A percentile compares a stretch with the other conserved stretches of the same genome.
phyloP scores from a whole-genome alignment of 2,797 vertebrate species.

The Chiloscyllium punctatum region DNA sequence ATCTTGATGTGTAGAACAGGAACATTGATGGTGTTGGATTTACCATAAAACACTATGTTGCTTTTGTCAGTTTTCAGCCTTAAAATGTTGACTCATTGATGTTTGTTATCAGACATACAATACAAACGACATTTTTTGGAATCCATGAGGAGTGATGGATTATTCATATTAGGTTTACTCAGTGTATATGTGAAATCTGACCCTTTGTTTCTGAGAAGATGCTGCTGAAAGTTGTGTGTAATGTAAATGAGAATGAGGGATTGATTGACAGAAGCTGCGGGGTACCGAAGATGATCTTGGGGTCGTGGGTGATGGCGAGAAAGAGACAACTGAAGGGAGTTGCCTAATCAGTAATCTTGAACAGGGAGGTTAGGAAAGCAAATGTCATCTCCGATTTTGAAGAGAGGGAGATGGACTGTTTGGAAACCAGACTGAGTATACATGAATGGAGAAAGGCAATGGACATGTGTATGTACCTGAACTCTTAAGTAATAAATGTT shows the following conservation, averaged over 20 bases:
- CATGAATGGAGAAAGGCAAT: neutral
- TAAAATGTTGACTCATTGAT: neutral
- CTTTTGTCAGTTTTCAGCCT: neutral
- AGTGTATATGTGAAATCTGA: neutral
- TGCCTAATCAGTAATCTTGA: neutral
- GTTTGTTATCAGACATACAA: neutral
- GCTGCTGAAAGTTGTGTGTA: neutral
- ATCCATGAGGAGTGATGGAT: neutral
- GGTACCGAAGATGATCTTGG: neutral
- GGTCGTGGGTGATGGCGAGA: neutral
- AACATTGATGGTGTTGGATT: neutral
- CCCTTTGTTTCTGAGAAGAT: neutral
- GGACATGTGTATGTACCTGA: neutral
- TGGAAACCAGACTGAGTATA: neutral
- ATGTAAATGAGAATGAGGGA: neutral
- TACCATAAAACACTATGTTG: neutral
- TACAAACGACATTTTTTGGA: neutral
- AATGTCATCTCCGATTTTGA: neutral
- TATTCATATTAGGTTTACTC: neutral
- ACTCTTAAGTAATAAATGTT: neutral
- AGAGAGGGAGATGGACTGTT: neutral
- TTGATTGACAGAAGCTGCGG: neutral
- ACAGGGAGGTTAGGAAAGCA: neutral
- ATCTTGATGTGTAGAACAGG: neutral
- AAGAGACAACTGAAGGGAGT: neutral